Percentiles rank a stretch among this genome's conserved stretches.
phyloP scores from a whole-genome alignment of 2,888 invertebrate genomes.

The Drosophila neotestacea region DNA sequence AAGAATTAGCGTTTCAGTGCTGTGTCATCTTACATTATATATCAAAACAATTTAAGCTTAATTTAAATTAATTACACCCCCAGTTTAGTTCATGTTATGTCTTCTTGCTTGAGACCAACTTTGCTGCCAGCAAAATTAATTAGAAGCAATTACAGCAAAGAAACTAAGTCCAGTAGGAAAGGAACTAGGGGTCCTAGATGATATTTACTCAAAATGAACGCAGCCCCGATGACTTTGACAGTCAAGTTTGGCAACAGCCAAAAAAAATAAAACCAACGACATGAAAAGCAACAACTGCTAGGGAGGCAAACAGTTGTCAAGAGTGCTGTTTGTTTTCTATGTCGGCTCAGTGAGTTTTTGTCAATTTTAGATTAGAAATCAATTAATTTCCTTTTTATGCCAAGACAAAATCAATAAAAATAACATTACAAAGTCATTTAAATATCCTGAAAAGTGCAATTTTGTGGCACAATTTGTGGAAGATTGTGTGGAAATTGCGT shows the following conservation, averaged over 20 bases:
- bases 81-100: conserved; percentile 29
- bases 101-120: conserved; percentile 32
- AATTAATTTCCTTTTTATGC: conserved; percentile 57
- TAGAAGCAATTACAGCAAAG: conserved; percentile 62
- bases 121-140: conserved; percentile 63
- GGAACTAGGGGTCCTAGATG: conserved; percentile 10
- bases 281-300: neutral
- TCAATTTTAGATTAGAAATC: conserved; percentile 63
- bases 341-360: conserved; percentile 30
- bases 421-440: conserved; percentile 26
- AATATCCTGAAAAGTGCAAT: conserved; percentile 1
- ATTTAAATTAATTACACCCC: conserved; percentile 71
- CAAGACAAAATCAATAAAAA: conserved; percentile 38
- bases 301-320: conserved; percentile 46
- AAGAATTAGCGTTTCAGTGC: conserved; percentile 19
- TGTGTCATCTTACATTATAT: conserved; percentile 36
- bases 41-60: conserved; percentile 68
- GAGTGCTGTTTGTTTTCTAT: conserved; percentile 51
- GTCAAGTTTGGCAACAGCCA: conserved; percentile 6
- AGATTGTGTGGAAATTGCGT: neutral
- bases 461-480: neutral
- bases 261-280: conserved; percentile 15
- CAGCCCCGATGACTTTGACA: conserved; percentile 41
- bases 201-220: conserved; percentile 59
- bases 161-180: neutral